Conservation (phyloP, 1,140 invertebrate genomes). For the Apis laboriosa region DNA sequence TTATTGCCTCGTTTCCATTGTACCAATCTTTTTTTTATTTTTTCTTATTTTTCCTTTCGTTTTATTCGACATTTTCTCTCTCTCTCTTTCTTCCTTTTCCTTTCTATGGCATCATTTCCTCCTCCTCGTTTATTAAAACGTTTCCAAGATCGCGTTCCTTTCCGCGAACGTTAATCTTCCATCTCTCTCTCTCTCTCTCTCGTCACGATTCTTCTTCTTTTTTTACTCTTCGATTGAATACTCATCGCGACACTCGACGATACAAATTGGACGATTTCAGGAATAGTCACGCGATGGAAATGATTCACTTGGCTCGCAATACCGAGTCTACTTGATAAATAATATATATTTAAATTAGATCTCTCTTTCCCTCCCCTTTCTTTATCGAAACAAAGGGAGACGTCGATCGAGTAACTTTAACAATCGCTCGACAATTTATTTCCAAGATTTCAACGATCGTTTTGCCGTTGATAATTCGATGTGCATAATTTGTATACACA, state of each 20-base stretch:
- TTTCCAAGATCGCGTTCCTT: too few species aligned
- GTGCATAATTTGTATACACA: neutral
- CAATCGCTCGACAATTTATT: neutral
- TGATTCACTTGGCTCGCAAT: neutral
- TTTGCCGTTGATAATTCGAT: neutral
- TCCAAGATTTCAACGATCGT: neutral
- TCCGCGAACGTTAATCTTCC: too few species aligned
- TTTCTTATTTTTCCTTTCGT: too few species aligned
- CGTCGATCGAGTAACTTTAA: neutral
- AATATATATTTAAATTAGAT: constrained; percentile 8
- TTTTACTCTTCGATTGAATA: neutral
- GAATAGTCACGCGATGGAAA: neutral
- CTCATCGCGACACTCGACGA: neutral
- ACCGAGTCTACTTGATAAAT: neutral
- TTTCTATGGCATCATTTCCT: too few species aligned
- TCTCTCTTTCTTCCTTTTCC: too few species aligned
- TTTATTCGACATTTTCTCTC: too few species aligned
- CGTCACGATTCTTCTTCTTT: too few species aligned
- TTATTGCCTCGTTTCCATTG: too few species aligned
- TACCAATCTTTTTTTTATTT: too few species aligned
- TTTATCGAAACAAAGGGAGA: neutral
- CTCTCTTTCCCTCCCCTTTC: neutral
- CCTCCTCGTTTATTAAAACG: too few species aligned
- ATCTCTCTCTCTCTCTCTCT: too few species aligned
- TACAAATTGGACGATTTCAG: neutral